Evolutionary conservation across 2,888 invertebrate species (phyloP), one percentile per base, ranked within the genome.

Genomic region (Xanthia icteritia): DNA sequence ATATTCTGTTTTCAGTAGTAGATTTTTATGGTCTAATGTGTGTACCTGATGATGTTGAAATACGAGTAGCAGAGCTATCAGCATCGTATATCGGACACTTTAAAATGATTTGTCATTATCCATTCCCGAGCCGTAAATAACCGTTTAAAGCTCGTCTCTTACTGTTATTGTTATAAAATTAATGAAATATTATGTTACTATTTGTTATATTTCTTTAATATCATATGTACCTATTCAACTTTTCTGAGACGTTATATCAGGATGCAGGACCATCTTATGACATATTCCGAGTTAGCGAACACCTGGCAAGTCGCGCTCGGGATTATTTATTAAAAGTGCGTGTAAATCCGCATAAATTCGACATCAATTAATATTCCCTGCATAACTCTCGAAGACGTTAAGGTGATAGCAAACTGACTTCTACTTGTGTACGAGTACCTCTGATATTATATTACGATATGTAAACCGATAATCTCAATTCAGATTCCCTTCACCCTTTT

Each of bases 391-490:
- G 73, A 71, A 83, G 92, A 94, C 93, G 87, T 93, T 94, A 94
- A 95, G 93, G 92, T 92, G 92, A 94, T 93, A 92, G 91, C 89
- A 75, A 92, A 92, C 85, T 91, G 91, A 92, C 92, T 94, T 86
- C 91, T 90, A 91, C 90, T 86, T 81, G 80, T 89, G 84, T 85
- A 86, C 83, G 69, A 72, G 63, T 78, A 85, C 82, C 77, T 88
- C 81, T 90, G 86, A 91, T 92, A 92, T 93, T 92, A 92, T 91
- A 93, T 92, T 93, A 91, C 91, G 90, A 89, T 89, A 88, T 92
- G 91, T 92, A 92, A 92, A 92, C 90, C 90, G 92, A 94, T 95
- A 94, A 94, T 93, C 92, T 90, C 90, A 90, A 91, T 92, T 91
- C 90, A 92, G 92, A 92, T 91, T 92, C 92, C 92, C 89, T 92